These are phyloP conservation scores for Gastrophryne carolinensis DNA, from an alignment of 2,797 vertebrate species.

Conservation along the genomic window DNA sequence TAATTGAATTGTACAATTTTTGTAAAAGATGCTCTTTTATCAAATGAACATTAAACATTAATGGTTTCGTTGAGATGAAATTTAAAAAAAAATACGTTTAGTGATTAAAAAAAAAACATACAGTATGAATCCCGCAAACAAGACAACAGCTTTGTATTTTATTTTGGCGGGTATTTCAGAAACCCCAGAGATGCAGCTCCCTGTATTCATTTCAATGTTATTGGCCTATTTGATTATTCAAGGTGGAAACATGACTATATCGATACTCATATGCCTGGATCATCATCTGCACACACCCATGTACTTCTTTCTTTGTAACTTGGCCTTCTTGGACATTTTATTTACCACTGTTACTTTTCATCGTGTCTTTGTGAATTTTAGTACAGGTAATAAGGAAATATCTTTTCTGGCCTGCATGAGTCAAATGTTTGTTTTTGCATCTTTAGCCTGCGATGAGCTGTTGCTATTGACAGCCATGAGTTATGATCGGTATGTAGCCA, in stretches of 20 bases:
- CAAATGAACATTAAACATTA: too few species aligned
- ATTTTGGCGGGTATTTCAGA: neutral
- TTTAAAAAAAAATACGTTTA: neutral
- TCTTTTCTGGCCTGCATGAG: neutral
- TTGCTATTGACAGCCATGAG: neutral
- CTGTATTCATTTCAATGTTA: neutral
- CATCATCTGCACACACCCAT: neutral
- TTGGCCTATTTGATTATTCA: neutral
- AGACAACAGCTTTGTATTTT: neutral
- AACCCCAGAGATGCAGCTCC: neutral
- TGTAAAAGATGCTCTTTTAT: too few species aligned
- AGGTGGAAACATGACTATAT: neutral
- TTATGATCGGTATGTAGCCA: too few species aligned
- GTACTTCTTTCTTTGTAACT: neutral
- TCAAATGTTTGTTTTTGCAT: neutral
- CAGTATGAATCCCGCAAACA: neutral
- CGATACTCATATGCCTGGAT: neutral
- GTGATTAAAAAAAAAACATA: neutral
- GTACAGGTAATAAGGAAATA: neutral
- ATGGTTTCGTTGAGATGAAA: too few species aligned
- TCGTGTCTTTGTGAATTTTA: neutral
- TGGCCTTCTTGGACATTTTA: neutral
- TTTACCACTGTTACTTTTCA: neutral
- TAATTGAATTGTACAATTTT: too few species aligned
- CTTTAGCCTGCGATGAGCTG: neutral